phyloP scores from a whole-genome alignment of 1,140 invertebrate species.

The Ips nitidus region DNA sequence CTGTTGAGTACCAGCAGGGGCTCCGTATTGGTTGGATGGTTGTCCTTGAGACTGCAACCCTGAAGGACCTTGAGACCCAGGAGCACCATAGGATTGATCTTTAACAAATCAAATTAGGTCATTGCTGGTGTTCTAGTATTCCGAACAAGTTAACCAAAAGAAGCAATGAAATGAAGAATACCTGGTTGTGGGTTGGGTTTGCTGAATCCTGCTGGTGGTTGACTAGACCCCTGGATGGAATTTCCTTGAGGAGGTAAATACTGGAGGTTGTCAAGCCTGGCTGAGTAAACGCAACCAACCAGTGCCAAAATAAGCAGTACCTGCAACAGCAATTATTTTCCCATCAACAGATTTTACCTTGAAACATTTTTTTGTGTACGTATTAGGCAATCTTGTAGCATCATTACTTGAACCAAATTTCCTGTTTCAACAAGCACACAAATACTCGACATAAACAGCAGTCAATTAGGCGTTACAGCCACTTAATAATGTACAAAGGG shows the following conservation, averaged over 20 bases:
- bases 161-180: too few relatives aligned
- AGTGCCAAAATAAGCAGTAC: slow-evolving; percentile 9
- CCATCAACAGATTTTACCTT: neutral
- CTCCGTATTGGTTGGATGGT: neutral
- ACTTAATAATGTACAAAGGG: too few relatives aligned
- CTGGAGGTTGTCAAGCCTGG: slow-evolving; percentile 26
- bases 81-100: neutral
- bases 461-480: too few relatives aligned
- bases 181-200: neutral
- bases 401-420: neutral
- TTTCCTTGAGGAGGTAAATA: slow-evolving; percentile 30
- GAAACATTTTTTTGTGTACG: neutral
- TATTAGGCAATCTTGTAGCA: slow-evolving; percentile 1
- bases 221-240: slow-evolving; percentile 8
- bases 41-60: neutral
- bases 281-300: slow-evolving; percentile 21
- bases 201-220: slow-evolving; percentile 1
- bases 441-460: too few relatives aligned
- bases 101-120: neutral
- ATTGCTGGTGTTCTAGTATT: neutral
- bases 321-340: slow-evolving; percentile 18
- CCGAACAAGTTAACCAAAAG: neutral
- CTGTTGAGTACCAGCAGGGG: slow-evolving; percentile 6
- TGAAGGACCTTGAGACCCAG: neutral
- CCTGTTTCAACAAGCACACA: too few relatives aligned